Percentiles rank a stretch among this genome's conserved stretches.
These are phyloP conservation scores for Lacanobia oleracea DNA, from an alignment of 2,888 invertebrate species.

Conservation along the genomic window DNA sequence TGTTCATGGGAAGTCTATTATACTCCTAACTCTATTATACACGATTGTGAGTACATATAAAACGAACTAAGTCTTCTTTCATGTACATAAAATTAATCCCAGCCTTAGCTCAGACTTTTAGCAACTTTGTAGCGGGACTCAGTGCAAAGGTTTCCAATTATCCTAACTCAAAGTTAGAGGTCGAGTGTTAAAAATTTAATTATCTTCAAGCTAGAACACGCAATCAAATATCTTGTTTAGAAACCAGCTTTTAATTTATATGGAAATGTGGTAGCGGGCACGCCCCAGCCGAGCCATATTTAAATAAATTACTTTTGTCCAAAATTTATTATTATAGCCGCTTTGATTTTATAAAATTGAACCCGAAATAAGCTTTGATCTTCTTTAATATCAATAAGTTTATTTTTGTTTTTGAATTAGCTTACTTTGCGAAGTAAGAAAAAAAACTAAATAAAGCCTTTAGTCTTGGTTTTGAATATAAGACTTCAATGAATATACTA, in stretches of 20 bases:
- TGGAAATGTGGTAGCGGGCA: slow-evolving; percentile 79
- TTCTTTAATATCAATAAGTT: slow-evolving; percentile 8
- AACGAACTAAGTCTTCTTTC: not conserved
- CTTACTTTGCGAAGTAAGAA: not conserved
- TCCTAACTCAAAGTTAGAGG: slow-evolving; percentile 46
- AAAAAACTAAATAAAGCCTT: not conserved
- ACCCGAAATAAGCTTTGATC: slow-evolving; percentile 25
- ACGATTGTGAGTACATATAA: not conserved
- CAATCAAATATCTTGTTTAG: slow-evolving; percentile 81
- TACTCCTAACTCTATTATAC: not conserved
- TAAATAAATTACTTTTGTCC: slow-evolving; percentile 73
- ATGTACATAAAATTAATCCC: slow-evolving; percentile 12
- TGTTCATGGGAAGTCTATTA: not conserved
- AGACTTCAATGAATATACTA: no score
- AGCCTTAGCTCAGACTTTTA: slow-evolving; percentile 27
- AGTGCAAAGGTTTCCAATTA: slow-evolving; percentile 52
- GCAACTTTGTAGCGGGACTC: slow-evolving; percentile 18
- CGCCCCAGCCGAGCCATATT: slow-evolving; percentile 70
- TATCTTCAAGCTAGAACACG: slow-evolving; percentile 66
- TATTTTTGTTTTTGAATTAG: not conserved
- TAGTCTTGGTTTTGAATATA: no score
- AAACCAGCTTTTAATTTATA: slow-evolving; percentile 85
- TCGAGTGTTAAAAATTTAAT: slow-evolving; percentile 59
- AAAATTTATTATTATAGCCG: slow-evolving; percentile 56
- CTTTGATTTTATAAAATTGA: slow-evolving; percentile 54